Conservation (phyloP, 2,797 vertebrate genomes). For the Coccyzus lansbergi region DNA sequence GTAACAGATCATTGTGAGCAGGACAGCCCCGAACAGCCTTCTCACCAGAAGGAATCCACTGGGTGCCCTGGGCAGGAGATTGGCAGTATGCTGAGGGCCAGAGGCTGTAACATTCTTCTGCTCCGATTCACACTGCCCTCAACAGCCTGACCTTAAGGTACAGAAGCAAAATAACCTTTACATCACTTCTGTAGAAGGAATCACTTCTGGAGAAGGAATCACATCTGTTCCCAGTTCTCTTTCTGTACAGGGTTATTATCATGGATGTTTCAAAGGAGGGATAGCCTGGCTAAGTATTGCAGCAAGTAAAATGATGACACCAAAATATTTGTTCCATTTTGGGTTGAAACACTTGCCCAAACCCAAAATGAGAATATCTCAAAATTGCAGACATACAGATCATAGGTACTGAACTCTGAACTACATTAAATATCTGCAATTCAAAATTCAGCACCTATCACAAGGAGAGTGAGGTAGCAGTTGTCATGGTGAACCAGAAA, state of each 20-base stretch:
- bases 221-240: not conserved
- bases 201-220: not conserved
- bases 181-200: not conserved
- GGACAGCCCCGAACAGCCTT: no score
- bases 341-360: not conserved
- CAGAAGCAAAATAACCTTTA: not conserved
- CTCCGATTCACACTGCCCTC: not conserved
- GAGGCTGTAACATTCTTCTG: not conserved
- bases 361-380: not conserved
- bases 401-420: not conserved
- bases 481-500: not conserved
- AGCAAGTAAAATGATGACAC: not conserved
- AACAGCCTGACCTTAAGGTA: not conserved
- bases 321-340: not conserved
- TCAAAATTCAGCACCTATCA: not conserved
- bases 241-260: not conserved
- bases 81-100: not conserved
- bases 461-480: not conserved
- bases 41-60: not conserved
- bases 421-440: not conserved
- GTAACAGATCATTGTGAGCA: not conserved
- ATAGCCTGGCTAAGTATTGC: not conserved
- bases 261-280: not conserved
- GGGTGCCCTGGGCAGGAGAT: not conserved
- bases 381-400: not conserved